Percentiles rank a stretch among this genome's conserved stretches.
These are phyloP conservation scores for Sphyrna mokarran DNA, from an alignment of 2,113 vertebrate species.

Conservation along the genomic window DNA sequence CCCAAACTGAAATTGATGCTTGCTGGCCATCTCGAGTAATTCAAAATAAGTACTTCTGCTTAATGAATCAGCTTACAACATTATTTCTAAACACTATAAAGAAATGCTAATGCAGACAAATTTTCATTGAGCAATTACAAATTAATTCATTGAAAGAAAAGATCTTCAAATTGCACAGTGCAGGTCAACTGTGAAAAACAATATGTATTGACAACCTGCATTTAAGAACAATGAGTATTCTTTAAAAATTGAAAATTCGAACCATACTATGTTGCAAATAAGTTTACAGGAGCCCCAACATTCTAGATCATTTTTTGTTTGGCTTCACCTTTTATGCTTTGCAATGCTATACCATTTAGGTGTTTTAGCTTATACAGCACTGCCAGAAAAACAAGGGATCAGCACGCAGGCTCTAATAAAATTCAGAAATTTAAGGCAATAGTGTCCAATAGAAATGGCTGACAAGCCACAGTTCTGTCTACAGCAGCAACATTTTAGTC, in stretches of 20 bases:
- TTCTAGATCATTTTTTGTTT: neutral
- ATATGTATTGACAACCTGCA: neutral
- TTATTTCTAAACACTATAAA: neutral
- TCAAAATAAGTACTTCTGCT: neutral
- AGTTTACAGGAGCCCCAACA: neutral
- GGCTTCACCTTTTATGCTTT: conserved; percentile 32
- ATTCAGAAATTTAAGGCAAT: conserved; percentile 7
- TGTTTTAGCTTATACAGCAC: conserved; percentile 20
- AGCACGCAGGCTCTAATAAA: conserved; percentile 5
- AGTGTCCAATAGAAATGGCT: neutral
- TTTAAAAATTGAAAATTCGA: neutral
- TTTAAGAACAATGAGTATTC: neutral
- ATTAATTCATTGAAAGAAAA: neutral
- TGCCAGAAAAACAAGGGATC: conserved; percentile 25
- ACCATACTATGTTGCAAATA: neutral
- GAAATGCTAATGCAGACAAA: neutral
- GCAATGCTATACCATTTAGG: neutral
- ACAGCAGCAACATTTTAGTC: neutral
- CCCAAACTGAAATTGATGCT: neutral
- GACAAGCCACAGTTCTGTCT: neutral
- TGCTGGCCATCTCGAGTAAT: neutral
- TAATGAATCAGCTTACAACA: neutral
- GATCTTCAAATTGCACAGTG: neutral
- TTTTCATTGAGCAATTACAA: neutral
- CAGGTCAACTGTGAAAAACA: no score